Base-by-base conservation (phyloP, 2,797 vertebrate genomes). In the Periparus ater region DNA sequence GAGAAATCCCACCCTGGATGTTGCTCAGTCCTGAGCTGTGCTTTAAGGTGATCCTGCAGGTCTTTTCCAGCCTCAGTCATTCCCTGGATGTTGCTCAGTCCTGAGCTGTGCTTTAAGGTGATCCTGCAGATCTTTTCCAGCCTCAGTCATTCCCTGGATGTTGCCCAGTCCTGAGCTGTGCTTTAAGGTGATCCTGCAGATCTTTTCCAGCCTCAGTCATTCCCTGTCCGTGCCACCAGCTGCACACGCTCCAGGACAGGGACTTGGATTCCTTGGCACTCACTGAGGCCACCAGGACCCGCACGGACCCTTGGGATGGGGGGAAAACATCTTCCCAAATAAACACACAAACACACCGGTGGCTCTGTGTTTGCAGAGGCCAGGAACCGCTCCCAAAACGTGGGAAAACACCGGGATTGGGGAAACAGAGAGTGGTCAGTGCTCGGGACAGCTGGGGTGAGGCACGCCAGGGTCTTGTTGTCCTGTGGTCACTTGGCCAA, bases 131-230 rank as follows among this genome's bases (percentile, higher is more conserved):
- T 38, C 38, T 38, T 38, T 38, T 38, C 38, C 38, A 38, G 38
- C 38, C 38, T 5, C 38, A 38, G 38, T 38, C n/a, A n/a, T n/a
- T n/a, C n/a, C n/a, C n/a, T n/a, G n/a, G n/a, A 2, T 6, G 25
- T 1, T 16, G 50, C 42, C 23, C 16, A 16, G 58, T 6, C 18
- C 68, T 48, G 42, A 40, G 50, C 23, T 40, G 45, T 36, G 47
- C 13, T 60, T 32, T 6, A 30, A 22, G 47, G 21, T 6, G n/a
- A 45, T 30, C 32, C 63, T 34, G 27, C 32, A 50, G 27, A 4
- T 44, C 7, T 26, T 38, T n/a, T 5, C 21, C 47, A 67, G 25
- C 34, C 54, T 21, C 55, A 68, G 0, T 1, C 14, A 18, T 1
- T 27, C 3, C 2, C 13, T 3, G 83, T 22, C 20, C 2, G 38